Percentiles rank a stretch among this genome's conserved stretches.
These are phyloP conservation scores for Poeciliopsis presidionis DNA, from an alignment of 2,797 vertebrate species.

Conservation along the genomic window DNA sequence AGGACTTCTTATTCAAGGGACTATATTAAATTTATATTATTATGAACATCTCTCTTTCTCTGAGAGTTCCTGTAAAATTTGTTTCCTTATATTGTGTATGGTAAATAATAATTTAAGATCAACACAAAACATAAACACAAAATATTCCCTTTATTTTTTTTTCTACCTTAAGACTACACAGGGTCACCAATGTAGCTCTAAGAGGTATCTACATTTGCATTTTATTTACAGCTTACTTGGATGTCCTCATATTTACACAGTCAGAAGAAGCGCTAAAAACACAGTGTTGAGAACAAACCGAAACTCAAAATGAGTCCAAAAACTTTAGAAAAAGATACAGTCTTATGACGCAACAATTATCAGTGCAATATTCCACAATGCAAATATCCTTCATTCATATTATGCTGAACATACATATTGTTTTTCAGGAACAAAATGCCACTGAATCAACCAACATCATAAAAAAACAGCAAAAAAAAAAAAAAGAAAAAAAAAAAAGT, in stretches of 20 bases:
- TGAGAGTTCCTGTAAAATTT: conserved; percentile 7
- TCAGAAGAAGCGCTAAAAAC: conserved; percentile 95
- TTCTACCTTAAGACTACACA: conserved; percentile 96
- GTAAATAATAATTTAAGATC: conserved; percentile 16
- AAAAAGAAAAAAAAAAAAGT: conserved; percentile 37
- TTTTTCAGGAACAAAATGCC: conserved; percentile 55
- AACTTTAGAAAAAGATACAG: conserved; percentile 85
- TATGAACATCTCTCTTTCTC: not conserved
- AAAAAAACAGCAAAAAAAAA: conserved; percentile 34
- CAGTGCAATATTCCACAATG: conserved; percentile 88
- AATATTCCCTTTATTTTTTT: conserved; percentile 86
- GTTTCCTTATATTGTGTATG: conserved; percentile 1
- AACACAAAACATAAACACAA: conserved; percentile 83
- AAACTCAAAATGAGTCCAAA: conserved; percentile 89
- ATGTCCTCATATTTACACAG: conserved; percentile 91
- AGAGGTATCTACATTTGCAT: conserved; percentile 98
- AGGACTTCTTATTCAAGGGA: not conserved
- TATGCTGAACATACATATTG: conserved; percentile 69
- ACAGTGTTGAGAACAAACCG: conserved; percentile 89
- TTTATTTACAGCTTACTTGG: conserved; percentile 92
- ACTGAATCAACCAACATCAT: conserved; percentile 75
- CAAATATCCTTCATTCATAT: conserved; percentile 84
- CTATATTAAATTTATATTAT: not conserved
- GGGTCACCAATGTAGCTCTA: conserved; percentile 92
- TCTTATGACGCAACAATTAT: conserved; percentile 87